A percentile compares a stretch with the other conserved stretches of the same genome.
These are phyloP conservation scores for Melopsittacus undulatus DNA, from an alignment of 2,797 vertebrate genomes.

Conservation along the genomic window DNA sequence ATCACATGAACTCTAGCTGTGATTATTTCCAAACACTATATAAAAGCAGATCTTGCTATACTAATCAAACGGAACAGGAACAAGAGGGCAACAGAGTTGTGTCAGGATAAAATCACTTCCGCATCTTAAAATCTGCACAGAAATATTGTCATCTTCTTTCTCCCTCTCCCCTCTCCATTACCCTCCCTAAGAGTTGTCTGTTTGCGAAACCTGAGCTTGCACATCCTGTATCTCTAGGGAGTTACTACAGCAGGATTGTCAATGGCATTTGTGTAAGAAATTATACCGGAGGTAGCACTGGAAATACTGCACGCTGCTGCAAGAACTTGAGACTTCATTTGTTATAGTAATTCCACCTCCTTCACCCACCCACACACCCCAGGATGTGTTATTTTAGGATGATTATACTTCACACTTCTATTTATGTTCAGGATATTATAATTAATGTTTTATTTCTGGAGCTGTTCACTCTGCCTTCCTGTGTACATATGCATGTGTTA, in stretches of 20 bases:
- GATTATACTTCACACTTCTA: not conserved
- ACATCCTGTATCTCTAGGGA: not conserved
- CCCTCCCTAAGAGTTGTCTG: not conserved
- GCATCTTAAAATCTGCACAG: not conserved
- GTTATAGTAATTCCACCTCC: not conserved
- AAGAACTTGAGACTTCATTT: not conserved
- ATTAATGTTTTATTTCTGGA: conserved; percentile 14
- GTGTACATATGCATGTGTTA: not conserved
- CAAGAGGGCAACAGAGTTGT: not conserved
- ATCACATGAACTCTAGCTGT: conserved; percentile 59
- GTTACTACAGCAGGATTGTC: not conserved
- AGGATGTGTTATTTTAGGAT: conserved; percentile 24
- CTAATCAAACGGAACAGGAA: conserved; percentile 46
- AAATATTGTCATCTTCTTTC: not conserved
- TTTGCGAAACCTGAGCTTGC: not conserved
- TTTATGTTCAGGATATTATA: conserved; percentile 17
- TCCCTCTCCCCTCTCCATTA: accelerated
- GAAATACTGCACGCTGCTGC: not conserved
- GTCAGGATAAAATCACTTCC: not conserved
- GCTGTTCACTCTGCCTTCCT: not conserved
- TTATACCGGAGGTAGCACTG: not conserved
- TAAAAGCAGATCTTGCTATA: conserved; percentile 44
- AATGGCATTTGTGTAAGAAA: not conserved
- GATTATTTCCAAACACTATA: conserved; percentile 63
- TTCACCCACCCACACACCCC: not conserved